Base-by-base conservation (phyloP, 2,113 vertebrate genomes). In the Trinectes maculatus region DNA sequence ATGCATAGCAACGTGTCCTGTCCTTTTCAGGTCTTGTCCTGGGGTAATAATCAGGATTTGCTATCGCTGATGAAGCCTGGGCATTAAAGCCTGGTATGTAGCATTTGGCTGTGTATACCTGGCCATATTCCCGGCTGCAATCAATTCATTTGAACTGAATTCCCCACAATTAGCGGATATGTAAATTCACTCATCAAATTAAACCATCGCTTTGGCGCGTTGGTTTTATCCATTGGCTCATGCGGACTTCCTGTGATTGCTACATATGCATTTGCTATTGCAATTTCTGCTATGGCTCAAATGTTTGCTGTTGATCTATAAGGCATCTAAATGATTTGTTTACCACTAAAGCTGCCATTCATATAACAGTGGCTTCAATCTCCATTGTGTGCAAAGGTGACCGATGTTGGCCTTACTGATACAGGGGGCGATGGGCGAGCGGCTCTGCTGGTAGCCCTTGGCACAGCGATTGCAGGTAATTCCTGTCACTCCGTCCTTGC, bases 381-480 rank as follows among this genome's bases (percentile, higher is more conserved):
- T 36, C 7, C 9, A 6, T 24, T 33, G 24, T 28, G 21, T 26
- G 16, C 26, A 11, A 25, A 9, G n/a, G 40, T 44, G 40, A 47
- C 48, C 21, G 43, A 52, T 8, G 33, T 5, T 1, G 26, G 67
- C 87, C 97, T 34, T 96, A 99, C 98, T 98, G 92, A 99, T 99
- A 92, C 98, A 99, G 80, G 98, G 98, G 4, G 97, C 98, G 54
- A 99, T 97, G 85, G 97, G 97, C 0, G 98, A 99, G 73, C 97
- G 96, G 88, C 98, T 99, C 87, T 99, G 98, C 93, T 99, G 98
- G 93, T 98, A 99, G 83, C 97, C 98, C 79, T 99, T 99, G 86
- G 98, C 97, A 0, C 98, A 99, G 85, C 98, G 95, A 84, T 99
- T 99, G 89, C 98, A 99, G 39, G 98, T 99, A 93, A 99, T 96